These are phyloP conservation scores for Montipora cactus DNA, from an alignment of 64 coral and sea anemone species.

Conservation along the genomic window DNA sequence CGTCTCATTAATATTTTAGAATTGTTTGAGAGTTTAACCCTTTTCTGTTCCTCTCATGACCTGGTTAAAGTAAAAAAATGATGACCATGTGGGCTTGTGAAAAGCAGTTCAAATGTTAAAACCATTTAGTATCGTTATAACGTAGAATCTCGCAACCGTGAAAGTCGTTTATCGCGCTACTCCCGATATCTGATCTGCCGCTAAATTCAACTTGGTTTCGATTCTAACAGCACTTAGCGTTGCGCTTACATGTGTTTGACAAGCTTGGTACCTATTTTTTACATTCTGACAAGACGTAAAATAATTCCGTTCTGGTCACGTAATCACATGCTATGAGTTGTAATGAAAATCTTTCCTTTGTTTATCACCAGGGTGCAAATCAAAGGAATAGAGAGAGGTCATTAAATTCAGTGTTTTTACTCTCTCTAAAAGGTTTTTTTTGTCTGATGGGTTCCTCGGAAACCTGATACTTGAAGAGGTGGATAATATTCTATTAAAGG, in stretches of 20 bases:
- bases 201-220: no score
- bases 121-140: no score
- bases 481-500: background rate
- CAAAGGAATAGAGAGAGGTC: no score
- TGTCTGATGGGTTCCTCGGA: background rate
- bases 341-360: background rate
- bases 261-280: no score
- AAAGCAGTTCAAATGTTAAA: no score
- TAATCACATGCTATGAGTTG: background rate
- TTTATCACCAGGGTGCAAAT: background rate
- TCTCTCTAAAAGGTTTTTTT: no score
- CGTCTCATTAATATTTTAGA: background rate
- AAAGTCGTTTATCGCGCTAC: no score
- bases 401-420: background rate
- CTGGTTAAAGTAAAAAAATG: no score
- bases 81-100: no score
- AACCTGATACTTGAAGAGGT: background rate
- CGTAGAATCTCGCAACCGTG: no score
- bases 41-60: background rate
- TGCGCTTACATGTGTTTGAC: no score
- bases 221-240: background rate
- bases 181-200: no score
- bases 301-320: background rate
- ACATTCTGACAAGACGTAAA: background rate
- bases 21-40: background rate